These are phyloP conservation scores for Tetragonula carbonaria DNA, from an alignment of 2,888 invertebrate species.

Conservation along the genomic window DNA sequence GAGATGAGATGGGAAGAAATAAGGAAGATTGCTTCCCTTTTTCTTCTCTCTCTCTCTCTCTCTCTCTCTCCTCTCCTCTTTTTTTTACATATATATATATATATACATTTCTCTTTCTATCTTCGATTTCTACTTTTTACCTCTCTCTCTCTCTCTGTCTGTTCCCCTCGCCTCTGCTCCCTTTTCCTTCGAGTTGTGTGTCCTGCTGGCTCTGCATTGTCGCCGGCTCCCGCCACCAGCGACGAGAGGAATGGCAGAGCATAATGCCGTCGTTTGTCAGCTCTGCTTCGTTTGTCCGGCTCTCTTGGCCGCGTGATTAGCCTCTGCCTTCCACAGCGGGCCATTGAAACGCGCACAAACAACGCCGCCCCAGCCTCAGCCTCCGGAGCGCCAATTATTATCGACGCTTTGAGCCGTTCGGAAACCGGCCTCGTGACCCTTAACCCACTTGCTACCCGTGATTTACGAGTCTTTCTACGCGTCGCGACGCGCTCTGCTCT, in stretches of 20 bases:
- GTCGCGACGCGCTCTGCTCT: neutral
- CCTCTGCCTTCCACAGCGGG: slow-evolving; percentile 23
- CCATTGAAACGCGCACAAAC: slow-evolving; percentile 49
- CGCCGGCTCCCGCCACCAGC: slow-evolving; percentile 40
- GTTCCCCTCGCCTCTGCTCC: neutral
- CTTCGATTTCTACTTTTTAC: neutral
- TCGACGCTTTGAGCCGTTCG: slow-evolving; percentile 39
- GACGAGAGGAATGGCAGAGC: slow-evolving; percentile 44
- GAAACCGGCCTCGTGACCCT: slow-evolving; percentile 21
- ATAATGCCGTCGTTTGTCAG: slow-evolving; percentile 61
- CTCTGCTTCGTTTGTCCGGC: slow-evolving; percentile 36
- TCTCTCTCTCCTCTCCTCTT: slow-evolving; percentile 14
- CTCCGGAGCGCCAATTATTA: slow-evolving; percentile 45
- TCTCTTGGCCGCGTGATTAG: slow-evolving; percentile 51
- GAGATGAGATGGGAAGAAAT: slow-evolving; percentile 58
- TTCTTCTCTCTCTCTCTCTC: slow-evolving; percentile 1
- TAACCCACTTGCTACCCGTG: slow-evolving; percentile 24
- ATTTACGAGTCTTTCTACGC: slow-evolving; percentile 8
- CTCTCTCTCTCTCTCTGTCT: slow-evolving; percentile 12
- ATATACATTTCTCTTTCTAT: neutral
- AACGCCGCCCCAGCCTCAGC: slow-evolving; percentile 7
- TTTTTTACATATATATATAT: neutral
- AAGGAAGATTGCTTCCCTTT: slow-evolving; percentile 58
- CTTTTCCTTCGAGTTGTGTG: slow-evolving; percentile 37
- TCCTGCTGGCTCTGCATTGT: slow-evolving; percentile 54